phyloP scores from a whole-genome alignment of 2,888 invertebrate species.

The Drosophila nr. medialis region DNA sequence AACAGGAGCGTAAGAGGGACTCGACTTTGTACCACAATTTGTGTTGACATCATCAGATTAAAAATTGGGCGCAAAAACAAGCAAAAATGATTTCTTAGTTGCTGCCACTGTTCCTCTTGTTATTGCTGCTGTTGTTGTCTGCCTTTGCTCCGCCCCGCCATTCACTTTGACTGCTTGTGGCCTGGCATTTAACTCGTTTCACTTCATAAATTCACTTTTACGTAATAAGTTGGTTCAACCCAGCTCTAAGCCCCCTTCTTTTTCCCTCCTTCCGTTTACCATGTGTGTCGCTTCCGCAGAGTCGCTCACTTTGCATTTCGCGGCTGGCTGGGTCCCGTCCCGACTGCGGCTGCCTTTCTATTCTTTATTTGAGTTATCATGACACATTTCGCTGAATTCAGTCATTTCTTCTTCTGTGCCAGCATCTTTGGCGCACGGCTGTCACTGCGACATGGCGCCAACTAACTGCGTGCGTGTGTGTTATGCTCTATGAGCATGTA shows the following conservation, averaged over 20 bases:
- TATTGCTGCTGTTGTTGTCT: slow-evolving; percentile 27
- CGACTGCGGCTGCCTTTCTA: slow-evolving; percentile 57
- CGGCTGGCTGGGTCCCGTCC: slow-evolving; percentile 68
- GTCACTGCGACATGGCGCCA: slow-evolving; percentile 76
- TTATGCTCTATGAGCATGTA: slow-evolving; percentile 8
- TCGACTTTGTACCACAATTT: slow-evolving; percentile 71
- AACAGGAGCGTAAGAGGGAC: neutral
- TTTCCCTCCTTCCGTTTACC: slow-evolving; percentile 35
- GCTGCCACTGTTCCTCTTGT: slow-evolving; percentile 26
- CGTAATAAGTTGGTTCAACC: slow-evolving; percentile 73
- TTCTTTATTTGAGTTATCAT: slow-evolving; percentile 81
- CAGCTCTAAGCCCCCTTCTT: slow-evolving; percentile 22
- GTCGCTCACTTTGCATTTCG: slow-evolving; percentile 77
- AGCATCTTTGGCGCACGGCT: slow-evolving; percentile 74
- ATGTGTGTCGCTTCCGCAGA: slow-evolving; percentile 70
- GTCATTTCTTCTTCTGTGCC: slow-evolving; percentile 77
- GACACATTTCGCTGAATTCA: slow-evolving; percentile 81
- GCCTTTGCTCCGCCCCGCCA: slow-evolving; percentile 9
- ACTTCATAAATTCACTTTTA: slow-evolving; percentile 81
- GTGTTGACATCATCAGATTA: slow-evolving; percentile 80
- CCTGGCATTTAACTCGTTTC: slow-evolving; percentile 81
- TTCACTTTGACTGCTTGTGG: slow-evolving; percentile 51
- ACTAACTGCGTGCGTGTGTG: slow-evolving; percentile 41
- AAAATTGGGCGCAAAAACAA: slow-evolving; percentile 76
- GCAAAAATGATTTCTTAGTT: slow-evolving; percentile 71